Base-by-base conservation (phyloP, 2,888 invertebrate species). In the Lepeophtheirus nordmannii region DNA sequence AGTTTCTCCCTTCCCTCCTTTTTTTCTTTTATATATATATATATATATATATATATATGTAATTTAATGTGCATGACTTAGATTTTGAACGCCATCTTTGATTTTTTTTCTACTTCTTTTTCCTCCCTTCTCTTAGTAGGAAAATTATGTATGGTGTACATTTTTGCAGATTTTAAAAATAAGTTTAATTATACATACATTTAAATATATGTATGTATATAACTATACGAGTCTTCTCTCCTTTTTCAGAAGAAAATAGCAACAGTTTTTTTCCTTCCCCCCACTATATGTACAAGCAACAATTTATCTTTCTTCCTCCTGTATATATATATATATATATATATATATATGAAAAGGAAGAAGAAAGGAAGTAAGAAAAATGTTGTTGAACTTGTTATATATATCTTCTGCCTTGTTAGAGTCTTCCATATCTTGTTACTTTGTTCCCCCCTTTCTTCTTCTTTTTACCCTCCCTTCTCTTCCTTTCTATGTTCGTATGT, bases 361-460 rank as follows among this genome's bases (percentile, higher is more conserved):
- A 41, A 63, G 62, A 41, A 30, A 63, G 46, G 22, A 30, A 41
- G 63, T 12, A 14, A 46, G 14, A 14, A 23, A 46, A 23, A 41
- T 39, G 30, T 23, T 23, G 41, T 20, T 39, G 41, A 41, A 46
- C 53, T 46, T 46, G 53, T 46, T 46, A 46, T 46, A 46, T 46
- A 46, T 46, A 46, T 46, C 53, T 46, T 46, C 17, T 46, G 53
- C 53, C 53, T 46, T n/a, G 53, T 46, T 46, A 46, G 53, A 46
- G 53, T n/a, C 53, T 46, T 46, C 53, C 53, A 46, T 46, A 46
- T 46, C 53, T 46, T n/a, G 53, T 46, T 12, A 17, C 41, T 30
- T 23, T 57, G 14, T 22, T 37, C 62, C 22, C 57, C 23, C 57
- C 11, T n/a, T 17, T 30, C 58, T 9, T 37, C n/a, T 38, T 9